Conservation (phyloP, 1,140 invertebrate genomes). For the Leptopilina clavipes region DNA sequence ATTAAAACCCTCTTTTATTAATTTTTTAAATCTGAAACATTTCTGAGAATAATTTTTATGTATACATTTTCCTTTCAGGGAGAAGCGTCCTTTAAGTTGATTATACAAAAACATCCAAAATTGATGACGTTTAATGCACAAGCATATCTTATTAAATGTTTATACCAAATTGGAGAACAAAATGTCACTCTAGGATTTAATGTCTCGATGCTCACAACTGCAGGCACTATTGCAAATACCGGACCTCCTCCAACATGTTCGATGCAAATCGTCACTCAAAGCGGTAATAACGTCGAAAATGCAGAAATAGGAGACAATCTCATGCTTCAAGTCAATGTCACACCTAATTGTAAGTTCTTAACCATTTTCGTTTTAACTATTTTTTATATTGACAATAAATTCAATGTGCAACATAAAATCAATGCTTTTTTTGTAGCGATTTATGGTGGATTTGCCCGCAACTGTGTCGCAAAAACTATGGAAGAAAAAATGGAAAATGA, state of each 20-base stretch:
- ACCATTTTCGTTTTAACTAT: neutral
- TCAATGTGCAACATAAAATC: neutral
- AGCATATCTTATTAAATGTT: constrained; percentile 95
- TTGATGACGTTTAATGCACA: constrained; percentile 95
- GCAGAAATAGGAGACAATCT: constrained; percentile 95
- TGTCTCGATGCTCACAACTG: constrained; percentile 95
- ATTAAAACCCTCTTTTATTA: neutral
- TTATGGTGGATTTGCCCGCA: constrained; percentile 94
- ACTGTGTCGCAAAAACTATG: constrained; percentile 94
- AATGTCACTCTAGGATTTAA: constrained; percentile 95
- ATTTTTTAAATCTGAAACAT: no score
- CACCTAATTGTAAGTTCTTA: constrained; percentile 85
- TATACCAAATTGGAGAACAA: constrained; percentile 95
- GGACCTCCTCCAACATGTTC: constrained; percentile 94
- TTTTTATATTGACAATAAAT: neutral
- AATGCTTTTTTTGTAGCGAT: constrained; percentile 80
- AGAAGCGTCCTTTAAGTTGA: constrained; percentile 92
- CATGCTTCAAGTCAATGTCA: constrained; percentile 93
- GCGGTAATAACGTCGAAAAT: constrained; percentile 90
- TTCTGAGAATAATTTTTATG: no score
- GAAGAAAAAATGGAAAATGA: constrained; percentile 92
- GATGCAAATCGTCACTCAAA: constrained; percentile 92
- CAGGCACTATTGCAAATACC: constrained; percentile 95
- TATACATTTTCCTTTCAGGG: constrained; percentile 76
- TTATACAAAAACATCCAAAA: constrained; percentile 96